phyloP scores from a whole-genome alignment of 2,797 vertebrate species.

The Peromyscus eremicus region DNA sequence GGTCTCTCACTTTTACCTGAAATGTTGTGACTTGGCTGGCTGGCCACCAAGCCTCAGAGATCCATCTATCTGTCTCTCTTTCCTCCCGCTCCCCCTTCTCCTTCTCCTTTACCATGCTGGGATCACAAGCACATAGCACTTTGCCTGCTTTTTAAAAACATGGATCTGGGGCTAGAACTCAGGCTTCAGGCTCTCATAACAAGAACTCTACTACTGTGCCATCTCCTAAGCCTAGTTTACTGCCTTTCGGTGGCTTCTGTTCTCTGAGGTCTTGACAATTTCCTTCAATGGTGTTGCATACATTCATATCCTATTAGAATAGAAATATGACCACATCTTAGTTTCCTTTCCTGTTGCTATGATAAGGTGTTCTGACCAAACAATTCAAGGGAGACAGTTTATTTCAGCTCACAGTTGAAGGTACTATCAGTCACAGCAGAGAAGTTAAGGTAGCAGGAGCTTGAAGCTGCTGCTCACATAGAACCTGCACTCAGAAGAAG shows the following conservation, averaged over 20 bases:
- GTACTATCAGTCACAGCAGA: background rate
- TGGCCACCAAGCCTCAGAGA: background rate
- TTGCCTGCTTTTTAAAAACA: background rate
- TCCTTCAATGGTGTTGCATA: background rate
- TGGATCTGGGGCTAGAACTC: background rate
- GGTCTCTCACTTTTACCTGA: background rate
- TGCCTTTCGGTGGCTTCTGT: background rate
- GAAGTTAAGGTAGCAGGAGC: background rate
- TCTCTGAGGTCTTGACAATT: conserved; percentile 48
- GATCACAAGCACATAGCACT: too few relatives aligned
- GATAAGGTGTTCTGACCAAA: background rate
- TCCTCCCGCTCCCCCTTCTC: background rate
- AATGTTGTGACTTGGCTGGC: background rate
- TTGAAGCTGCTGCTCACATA: background rate
- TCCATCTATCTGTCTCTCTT: background rate
- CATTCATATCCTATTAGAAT: background rate
- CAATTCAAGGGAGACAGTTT: background rate
- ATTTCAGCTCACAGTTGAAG: background rate
- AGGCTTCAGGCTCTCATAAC: background rate
- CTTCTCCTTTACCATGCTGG: too few relatives aligned
- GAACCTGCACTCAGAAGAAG: background rate
- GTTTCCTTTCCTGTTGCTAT: background rate
- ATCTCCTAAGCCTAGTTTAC: background rate
- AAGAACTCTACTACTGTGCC: background rate
- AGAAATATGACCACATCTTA: background rate